Evolutionary conservation across 2,797 vertebrate species (phyloP), one percentile per base, ranked within the genome.

Genomic region (Poecile montanus): DNA sequence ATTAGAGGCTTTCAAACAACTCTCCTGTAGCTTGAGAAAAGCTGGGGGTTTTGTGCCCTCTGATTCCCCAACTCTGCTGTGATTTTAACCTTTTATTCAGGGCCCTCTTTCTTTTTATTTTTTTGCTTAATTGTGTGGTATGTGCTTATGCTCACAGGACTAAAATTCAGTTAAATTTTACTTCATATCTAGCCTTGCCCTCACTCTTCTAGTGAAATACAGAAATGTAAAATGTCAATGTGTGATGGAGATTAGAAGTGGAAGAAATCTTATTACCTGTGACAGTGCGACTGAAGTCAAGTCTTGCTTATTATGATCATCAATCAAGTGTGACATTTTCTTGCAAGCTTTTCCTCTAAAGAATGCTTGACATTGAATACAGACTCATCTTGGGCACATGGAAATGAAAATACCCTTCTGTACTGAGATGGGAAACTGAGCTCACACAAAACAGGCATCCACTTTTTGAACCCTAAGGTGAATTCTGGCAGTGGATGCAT

Each of bases 291-390:
- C 66, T 91, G 40, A 94, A 94, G 45, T 93, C 32, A 85, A 85
- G 47, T 45, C 74, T 76, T 94, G 36, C 44, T 94, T 80, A 93
- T 91, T 96, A 91, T 34, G 20, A 38, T 90, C 66, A 68, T 93
- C 73, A 77, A 12, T 89, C 68, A 58, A 81, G 23, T 38, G 40
- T 88, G 77, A 94, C 51, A 47, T 76, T 86, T 93, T 57, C 12
- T 95, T 94, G 36, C 21, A 63, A 84, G 70, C 20, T 58, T 75
- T 88, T 61, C 26, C 85, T 75, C 32, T 83, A n/a, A 72, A 80
- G 65, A 84, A 32, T 3, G 6, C 13, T 60, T 84, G 40, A 72
- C 1, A 0, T 38, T 83, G 68, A 94, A 57, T 80, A 53, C 53
- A 67, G 29, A 36, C 45, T 78, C 0, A 0, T 86, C n/a, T 50